Evolutionary conservation across 1,140 invertebrate species (phyloP).

Genomic region (Drosophila asahinai): DNA sequence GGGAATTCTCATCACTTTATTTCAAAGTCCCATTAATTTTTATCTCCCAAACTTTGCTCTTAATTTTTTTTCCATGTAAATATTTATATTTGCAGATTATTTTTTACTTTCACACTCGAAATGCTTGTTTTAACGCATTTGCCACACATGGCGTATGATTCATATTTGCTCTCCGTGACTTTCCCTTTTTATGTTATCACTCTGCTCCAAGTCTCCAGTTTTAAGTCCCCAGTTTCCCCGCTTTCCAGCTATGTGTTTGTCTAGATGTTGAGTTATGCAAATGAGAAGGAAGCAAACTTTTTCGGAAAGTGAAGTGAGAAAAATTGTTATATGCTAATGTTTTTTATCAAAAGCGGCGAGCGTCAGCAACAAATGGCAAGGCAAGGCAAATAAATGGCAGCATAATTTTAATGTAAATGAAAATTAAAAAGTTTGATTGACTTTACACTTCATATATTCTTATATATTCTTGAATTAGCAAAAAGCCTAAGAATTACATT

Average conservation of each 20-base stretch:
- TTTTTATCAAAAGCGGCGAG: constrained; percentile 26
- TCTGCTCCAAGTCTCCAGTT: constrained; percentile 13
- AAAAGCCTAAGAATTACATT: neutral
- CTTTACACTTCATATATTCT: constrained; percentile 34
- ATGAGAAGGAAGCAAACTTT: constrained; percentile 43
- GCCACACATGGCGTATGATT: constrained; percentile 78
- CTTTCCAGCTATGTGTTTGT: constrained; percentile 18
- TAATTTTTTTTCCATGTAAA: constrained; percentile 25
- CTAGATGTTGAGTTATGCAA: constrained; percentile 72
- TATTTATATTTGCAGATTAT: constrained; percentile 41
- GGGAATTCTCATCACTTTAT: neutral
- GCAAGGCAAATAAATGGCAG: constrained; percentile 31
- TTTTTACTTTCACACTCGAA: constrained; percentile 26
- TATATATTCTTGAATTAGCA: neutral
- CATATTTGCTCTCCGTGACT: constrained; percentile 74
- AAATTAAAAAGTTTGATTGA: constrained; percentile 76
- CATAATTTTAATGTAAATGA: constrained; percentile 76
- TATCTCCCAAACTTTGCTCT: constrained; percentile 20
- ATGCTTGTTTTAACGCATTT: constrained; percentile 40
- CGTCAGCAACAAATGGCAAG: constrained; percentile 44
- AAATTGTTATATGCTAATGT: constrained; percentile 47
- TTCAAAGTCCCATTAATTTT: constrained; percentile 16
- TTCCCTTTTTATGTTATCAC: constrained; percentile 63
- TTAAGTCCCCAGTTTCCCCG: neutral
- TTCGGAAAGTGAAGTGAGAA: constrained; percentile 35